phyloP scores from a whole-genome alignment of 2,888 invertebrate genomes.

The Macaria notata region DNA sequence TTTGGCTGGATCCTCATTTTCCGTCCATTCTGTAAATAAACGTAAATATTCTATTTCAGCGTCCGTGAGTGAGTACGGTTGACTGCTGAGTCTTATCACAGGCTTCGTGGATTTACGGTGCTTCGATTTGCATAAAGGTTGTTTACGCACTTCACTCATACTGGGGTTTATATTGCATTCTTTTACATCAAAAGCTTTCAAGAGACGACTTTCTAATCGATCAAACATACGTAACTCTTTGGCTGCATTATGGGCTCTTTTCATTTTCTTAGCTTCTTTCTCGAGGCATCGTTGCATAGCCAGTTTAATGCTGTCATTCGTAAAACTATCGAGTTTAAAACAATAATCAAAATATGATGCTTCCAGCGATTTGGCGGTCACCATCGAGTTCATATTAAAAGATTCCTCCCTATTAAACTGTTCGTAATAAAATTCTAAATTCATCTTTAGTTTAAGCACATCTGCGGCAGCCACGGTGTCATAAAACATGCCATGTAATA shows the following conservation, averaged over 20 bases:
- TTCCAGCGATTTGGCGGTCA: constrained; percentile 84
- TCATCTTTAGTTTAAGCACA: constrained; percentile 80
- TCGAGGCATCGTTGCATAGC: constrained; percentile 78
- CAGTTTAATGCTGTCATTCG: constrained; percentile 73
- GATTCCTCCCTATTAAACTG: constrained; percentile 82
- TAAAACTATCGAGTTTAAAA: constrained; percentile 79
- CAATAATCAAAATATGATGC: constrained; percentile 74
- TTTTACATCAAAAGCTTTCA: constrained; percentile 57
- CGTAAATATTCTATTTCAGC: constrained; percentile 62
- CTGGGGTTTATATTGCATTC: too few relatives aligned
- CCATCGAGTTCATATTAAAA: constrained; percentile 75
- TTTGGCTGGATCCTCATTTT: constrained; percentile 56
- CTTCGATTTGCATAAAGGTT: constrained; percentile 16
- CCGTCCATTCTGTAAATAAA: constrained; percentile 68
- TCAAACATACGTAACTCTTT: constrained; percentile 80
- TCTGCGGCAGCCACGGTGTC: constrained; percentile 79
- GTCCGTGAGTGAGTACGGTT: constrained; percentile 47
- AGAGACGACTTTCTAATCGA: constrained; percentile 67
- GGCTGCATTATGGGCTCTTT: constrained; percentile 79
- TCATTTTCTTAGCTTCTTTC: constrained; percentile 74
- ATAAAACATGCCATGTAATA: constrained; percentile 82
- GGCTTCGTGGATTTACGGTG: constrained; percentile 1
- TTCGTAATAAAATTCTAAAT: constrained; percentile 85
- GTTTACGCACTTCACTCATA: too few relatives aligned
- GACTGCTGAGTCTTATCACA: constrained; percentile 16